These are phyloP conservation scores for Gavia stellata DNA, from an alignment of 2,113 vertebrate genomes.

Conservation along the genomic window DNA sequence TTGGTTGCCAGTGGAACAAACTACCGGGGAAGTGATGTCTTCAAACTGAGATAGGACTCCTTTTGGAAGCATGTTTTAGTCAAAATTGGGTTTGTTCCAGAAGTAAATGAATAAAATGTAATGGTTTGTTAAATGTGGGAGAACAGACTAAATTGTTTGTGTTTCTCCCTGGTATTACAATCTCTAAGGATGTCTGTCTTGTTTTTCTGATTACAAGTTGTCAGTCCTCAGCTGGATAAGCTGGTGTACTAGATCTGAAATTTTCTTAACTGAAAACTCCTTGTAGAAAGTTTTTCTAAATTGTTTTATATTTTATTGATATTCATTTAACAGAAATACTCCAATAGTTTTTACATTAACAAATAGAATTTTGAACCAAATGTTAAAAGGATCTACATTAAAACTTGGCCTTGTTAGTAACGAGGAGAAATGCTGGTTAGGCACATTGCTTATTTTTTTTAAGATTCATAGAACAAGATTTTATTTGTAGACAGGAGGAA, in stretches of 20 bases:
- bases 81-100: background rate
- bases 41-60: background rate
- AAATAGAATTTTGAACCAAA: background rate
- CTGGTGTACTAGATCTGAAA: background rate
- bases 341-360: background rate
- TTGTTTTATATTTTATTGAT: background rate
- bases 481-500: background rate
- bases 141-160: background rate
- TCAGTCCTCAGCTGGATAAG: background rate
- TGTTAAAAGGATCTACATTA: background rate
- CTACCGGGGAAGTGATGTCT: background rate
- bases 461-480: background rate
- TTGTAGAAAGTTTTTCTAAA: background rate
- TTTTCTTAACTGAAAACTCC: background rate
- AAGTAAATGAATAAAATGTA: background rate
- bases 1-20: background rate
- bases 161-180: background rate
- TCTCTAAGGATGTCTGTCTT: background rate
- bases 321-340: background rate
- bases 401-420: background rate
- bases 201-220: background rate
- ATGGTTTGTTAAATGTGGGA: background rate
- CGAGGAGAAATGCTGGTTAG: background rate
- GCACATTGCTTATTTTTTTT: background rate
- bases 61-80: background rate